Evolutionary conservation across 2,888 invertebrate genomes (phyloP), one percentile per base, ranked within the genome.

Genomic region (Drosophila mimetica): DNA sequence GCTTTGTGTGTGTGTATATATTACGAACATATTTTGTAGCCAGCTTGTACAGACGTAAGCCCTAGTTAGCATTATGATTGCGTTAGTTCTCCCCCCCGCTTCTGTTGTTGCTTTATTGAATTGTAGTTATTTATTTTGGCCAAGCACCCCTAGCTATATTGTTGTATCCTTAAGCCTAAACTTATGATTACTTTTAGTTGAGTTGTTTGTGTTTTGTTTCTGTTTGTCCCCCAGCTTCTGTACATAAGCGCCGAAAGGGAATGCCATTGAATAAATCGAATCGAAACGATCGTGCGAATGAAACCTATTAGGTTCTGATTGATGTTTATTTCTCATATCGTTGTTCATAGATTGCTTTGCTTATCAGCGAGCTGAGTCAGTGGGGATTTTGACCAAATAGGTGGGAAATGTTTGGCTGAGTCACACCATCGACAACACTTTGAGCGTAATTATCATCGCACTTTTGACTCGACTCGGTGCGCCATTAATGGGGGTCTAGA

Each of bases 221-320:
- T 51, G 34, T 72, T 58, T 66, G 55, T 16, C 41, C 48, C 48
- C 41, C 67, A 65, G 53, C 53, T 44, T 53, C 54, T 67, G 70
- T 67, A 69, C 47, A 52, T 73, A 69, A 41, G 66, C 66, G 55
- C 47, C 30, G 42, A 59, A 72, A 72, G 52, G 52, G 75, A 77
- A 60, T 59, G 85, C 87, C 82, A 82, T 86, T 82, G 82, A 82
- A 82, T 82, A 82, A 87, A 82, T 67, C 58, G 50, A 76, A 76
- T 79, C 39, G 39, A 79, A 79, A 47, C 66, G 50, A 67, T 52
- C 69, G 70, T 39, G 39, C 32, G 14, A 30, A 51, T 44, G 30
- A 32, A 36, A 39, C 9, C 70, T 59, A 82, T 64, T 74, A 57
- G 61, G 32, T 53, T 76, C 46, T 66, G 25, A 63, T 37, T 46